These are phyloP conservation scores for Sciurus carolinensis DNA, from an alignment of 2,797 vertebrate species.

Conservation along the genomic window DNA sequence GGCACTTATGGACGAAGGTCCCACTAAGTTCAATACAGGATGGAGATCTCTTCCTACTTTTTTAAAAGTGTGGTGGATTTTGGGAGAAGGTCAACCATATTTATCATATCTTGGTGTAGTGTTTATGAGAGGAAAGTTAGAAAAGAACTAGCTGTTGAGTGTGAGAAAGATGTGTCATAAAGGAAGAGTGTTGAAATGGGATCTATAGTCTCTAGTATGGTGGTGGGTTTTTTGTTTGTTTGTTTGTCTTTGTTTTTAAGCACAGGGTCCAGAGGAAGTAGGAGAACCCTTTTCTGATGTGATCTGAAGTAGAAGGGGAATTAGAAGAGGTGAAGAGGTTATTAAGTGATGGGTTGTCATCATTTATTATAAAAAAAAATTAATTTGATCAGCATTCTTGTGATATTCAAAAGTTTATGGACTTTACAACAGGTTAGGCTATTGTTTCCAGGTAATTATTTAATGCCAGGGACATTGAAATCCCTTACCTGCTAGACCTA, in stretches of 20 bases:
- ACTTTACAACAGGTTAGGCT: background rate
- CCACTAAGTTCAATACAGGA: background rate
- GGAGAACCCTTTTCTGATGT: background rate
- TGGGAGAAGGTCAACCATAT: background rate
- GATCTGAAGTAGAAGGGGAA: background rate
- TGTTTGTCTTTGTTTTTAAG: background rate
- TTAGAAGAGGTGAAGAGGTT: background rate
- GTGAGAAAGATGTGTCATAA: background rate
- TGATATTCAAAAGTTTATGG: background rate
- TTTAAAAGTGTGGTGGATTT: background rate
- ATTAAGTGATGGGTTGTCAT: background rate
- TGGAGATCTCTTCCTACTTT: background rate
- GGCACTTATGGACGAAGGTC: background rate
- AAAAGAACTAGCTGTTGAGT: background rate
- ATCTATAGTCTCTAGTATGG: background rate
- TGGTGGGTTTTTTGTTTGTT: background rate
- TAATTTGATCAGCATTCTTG: background rate
- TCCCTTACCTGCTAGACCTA: too few relatives aligned
- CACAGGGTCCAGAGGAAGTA: background rate
- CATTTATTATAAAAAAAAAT: constrained; percentile 12
- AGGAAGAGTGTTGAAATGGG: background rate
- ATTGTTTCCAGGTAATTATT: background rate
- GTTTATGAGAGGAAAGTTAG: constrained; percentile 34
- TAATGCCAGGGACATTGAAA: background rate
- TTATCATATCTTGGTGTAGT: background rate